phyloP scores from a whole-genome alignment of 2,888 invertebrate genomes.

The Augiades crinisus region DNA sequence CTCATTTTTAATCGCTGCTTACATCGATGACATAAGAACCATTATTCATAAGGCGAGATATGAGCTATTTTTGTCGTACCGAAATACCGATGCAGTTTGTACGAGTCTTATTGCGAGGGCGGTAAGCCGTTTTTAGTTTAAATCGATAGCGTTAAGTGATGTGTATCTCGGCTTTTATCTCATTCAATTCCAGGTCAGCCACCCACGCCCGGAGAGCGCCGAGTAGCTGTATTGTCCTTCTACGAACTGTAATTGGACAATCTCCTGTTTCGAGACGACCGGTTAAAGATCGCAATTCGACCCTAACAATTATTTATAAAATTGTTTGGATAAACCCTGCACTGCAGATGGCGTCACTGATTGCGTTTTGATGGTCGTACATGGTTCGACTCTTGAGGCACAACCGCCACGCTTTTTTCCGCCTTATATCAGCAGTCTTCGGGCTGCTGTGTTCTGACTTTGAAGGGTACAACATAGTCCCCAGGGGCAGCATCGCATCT shows the following conservation, averaged over 20 bases:
- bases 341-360: background rate
- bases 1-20: too few relatives aligned
- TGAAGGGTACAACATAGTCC: too few relatives aligned
- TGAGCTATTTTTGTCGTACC: background rate
- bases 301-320: background rate
- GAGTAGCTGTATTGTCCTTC: conserved; percentile 8
- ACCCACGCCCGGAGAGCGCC: conserved; percentile 11
- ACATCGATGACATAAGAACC: background rate
- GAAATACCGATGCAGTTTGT: background rate
- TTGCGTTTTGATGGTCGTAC: too few relatives aligned
- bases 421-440: too few relatives aligned
- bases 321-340: background rate
- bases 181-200: conserved; percentile 18
- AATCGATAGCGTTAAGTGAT: background rate
- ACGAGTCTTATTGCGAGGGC: background rate
- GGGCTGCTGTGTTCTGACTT: too few relatives aligned
- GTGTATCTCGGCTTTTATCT: background rate
- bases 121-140: background rate
- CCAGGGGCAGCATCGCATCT: too few relatives aligned
- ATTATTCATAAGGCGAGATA: background rate
- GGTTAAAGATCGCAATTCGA: background rate
- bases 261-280: conserved; percentile 3
- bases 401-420: too few relatives aligned
- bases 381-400: too few relatives aligned
- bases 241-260: conserved; percentile 12